Conservation (phyloP, 2,113 vertebrate genomes). For the Vanacampus margaritifer region DNA sequence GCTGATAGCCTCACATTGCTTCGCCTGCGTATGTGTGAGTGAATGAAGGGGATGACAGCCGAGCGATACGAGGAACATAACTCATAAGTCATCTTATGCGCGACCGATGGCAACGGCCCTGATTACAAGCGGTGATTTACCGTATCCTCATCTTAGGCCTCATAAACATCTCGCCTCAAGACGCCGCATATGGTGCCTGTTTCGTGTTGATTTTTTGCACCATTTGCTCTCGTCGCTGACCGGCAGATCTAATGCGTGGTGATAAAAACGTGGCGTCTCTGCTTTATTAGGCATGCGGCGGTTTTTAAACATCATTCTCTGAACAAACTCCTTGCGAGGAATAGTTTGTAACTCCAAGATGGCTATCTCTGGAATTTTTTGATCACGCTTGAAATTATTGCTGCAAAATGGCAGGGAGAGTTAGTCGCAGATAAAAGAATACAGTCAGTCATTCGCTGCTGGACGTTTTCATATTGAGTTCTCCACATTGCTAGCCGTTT, state of each 20-base stretch:
- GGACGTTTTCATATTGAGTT: too few species aligned
- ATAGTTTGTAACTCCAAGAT: background rate
- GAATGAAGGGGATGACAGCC: slow-evolving; percentile 61
- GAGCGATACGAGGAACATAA: slow-evolving; percentile 63
- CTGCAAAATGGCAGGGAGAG: too few species aligned
- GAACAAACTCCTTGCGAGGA: slow-evolving; percentile 35
- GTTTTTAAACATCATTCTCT: slow-evolving; percentile 43
- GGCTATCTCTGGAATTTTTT: too few species aligned
- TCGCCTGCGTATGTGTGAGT: slow-evolving; percentile 30
- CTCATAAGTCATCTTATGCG: slow-evolving; percentile 66
- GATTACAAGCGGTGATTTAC: slow-evolving; percentile 72
- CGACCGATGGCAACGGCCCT: slow-evolving; percentile 62
- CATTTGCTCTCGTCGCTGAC: slow-evolving; percentile 69
- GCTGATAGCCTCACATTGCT: slow-evolving; percentile 55
- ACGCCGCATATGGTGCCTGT: slow-evolving; percentile 59
- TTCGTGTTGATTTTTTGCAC: slow-evolving; percentile 69
- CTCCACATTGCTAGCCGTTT: too few species aligned
- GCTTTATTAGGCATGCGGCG: slow-evolving; percentile 54
- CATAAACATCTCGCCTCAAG: slow-evolving; percentile 64
- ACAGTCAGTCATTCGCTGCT: too few species aligned
- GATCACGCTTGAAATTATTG: too few species aligned
- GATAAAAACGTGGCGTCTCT: slow-evolving; percentile 40
- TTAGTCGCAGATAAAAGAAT: too few species aligned
- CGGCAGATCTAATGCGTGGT: slow-evolving; percentile 47
- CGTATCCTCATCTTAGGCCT: slow-evolving; percentile 37